Evolutionary conservation across 2,888 invertebrate species (phyloP).

Genomic region (Eretmocerus hayati): DNA sequence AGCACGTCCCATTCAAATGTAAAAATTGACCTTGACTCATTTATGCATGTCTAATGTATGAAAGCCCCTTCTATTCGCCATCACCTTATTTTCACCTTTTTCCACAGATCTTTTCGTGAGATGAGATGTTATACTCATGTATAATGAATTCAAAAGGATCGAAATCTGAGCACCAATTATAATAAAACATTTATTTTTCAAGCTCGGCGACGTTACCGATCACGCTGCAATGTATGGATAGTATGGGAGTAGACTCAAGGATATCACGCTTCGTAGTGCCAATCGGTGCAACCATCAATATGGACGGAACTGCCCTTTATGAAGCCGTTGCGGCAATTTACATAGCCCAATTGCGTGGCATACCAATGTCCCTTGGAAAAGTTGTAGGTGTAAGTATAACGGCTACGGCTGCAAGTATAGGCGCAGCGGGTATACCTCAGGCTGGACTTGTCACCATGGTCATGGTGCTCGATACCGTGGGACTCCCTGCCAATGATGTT

Average conservation of each 20-base stretch:
- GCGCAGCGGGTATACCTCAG: conserved; percentile 94
- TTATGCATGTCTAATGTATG: no score
- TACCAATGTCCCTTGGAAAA: conserved; percentile 76
- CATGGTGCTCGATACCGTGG: conserved; percentile 87
- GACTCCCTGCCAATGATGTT: conserved; percentile 80
- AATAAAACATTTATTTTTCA: conserved; percentile 14
- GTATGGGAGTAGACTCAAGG: conserved; percentile 84
- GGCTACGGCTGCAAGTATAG: conserved; percentile 95
- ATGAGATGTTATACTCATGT: no score
- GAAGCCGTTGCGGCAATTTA: conserved; percentile 97
- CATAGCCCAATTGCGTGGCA: conserved; percentile 83
- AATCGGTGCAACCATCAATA: conserved; percentile 95
- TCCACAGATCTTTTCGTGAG: no score
- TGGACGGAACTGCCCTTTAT: conserved; percentile 95
- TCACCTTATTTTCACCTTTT: no score
- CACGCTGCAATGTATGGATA: conserved; percentile 87
- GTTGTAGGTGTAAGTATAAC: conserved; percentile 91
- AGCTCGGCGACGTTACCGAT: conserved; percentile 93
- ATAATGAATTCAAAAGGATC: no score
- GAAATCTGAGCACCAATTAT: no score
- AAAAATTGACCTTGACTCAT: no score
- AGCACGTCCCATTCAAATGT: no score
- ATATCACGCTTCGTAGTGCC: conserved; percentile 94
- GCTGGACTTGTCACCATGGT: conserved; percentile 95
- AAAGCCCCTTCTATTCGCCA: no score